Conservation (phyloP, 2,888 invertebrate genomes). For the Drosophila affinis region DNA sequence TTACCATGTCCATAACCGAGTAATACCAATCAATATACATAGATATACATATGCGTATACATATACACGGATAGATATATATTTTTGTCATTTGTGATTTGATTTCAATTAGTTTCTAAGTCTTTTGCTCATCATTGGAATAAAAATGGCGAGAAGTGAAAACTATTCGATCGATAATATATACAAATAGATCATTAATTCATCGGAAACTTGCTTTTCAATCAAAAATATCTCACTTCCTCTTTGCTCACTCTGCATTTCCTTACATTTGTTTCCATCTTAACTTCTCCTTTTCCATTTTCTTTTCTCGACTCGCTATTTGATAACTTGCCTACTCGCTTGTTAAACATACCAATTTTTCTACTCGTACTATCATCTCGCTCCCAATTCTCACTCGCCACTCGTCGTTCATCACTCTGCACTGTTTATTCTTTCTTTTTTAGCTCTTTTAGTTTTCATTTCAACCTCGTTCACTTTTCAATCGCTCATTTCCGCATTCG, state of each 20-base stretch:
- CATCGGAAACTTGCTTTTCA: background rate
- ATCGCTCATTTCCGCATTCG: background rate
- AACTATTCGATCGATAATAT: background rate
- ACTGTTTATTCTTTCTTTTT: background rate
- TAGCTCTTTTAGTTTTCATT: background rate
- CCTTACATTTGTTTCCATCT: background rate
- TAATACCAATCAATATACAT: background rate
- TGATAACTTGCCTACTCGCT: background rate
- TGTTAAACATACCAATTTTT: too few relatives aligned
- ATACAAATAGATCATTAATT: background rate
- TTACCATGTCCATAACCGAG: constrained; percentile 11
- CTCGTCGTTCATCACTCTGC: background rate
- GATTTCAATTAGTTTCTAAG: background rate
- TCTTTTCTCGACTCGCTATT: background rate
- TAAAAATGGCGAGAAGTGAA: constrained; percentile 6
- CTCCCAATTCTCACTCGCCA: background rate
- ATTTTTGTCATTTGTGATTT: background rate
- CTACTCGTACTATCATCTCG: too few relatives aligned
- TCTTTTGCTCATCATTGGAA: background rate
- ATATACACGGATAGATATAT: background rate
- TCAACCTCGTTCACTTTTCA: background rate
- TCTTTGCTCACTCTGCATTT: background rate
- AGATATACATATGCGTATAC: background rate
- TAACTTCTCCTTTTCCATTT: background rate
- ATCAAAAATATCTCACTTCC: background rate